phyloP scores from a whole-genome alignment of 2,113 vertebrate species.

The Coreoperca whiteheadi region DNA sequence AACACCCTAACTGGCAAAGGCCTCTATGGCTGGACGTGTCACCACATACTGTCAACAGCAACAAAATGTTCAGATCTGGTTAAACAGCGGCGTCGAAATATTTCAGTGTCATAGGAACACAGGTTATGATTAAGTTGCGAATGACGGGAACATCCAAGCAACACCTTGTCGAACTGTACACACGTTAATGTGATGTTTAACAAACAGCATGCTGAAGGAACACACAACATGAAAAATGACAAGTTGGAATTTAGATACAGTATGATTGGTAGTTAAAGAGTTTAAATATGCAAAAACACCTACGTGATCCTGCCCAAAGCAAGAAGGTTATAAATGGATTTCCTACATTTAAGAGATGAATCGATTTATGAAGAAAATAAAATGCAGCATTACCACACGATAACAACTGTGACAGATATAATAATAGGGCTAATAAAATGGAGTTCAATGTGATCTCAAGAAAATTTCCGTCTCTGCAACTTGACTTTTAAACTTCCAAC shows the following conservation, averaged over 20 bases:
- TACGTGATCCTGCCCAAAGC: neutral
- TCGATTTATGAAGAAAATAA: neutral
- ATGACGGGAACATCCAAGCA: neutral
- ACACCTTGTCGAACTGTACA: neutral
- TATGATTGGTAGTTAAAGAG: neutral
- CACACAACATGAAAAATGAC: neutral
- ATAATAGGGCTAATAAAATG: neutral
- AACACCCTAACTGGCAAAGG: neutral
- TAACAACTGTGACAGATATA: too few relatives aligned
- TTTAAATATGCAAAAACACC: neutral
- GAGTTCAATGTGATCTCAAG: neutral
- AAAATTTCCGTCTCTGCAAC: too few relatives aligned
- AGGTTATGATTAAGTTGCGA: slow-evolving; percentile 4
- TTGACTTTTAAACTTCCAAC: too few relatives aligned
- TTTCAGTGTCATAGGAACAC: neutral
- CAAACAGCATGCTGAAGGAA: neutral
- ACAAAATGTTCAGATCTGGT: slow-evolving; percentile 17
- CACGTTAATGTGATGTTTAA: slow-evolving; percentile 10
- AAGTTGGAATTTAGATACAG: too few relatives aligned
- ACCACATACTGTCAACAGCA: neutral
- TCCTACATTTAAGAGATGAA: neutral
- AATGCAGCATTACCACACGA: too few relatives aligned
- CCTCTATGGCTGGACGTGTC: neutral
- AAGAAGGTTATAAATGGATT: neutral
- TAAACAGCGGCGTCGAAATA: neutral